Evolutionary conservation across 2,797 vertebrate genomes (phyloP).

Genomic region (Gallirallus australis): DNA sequence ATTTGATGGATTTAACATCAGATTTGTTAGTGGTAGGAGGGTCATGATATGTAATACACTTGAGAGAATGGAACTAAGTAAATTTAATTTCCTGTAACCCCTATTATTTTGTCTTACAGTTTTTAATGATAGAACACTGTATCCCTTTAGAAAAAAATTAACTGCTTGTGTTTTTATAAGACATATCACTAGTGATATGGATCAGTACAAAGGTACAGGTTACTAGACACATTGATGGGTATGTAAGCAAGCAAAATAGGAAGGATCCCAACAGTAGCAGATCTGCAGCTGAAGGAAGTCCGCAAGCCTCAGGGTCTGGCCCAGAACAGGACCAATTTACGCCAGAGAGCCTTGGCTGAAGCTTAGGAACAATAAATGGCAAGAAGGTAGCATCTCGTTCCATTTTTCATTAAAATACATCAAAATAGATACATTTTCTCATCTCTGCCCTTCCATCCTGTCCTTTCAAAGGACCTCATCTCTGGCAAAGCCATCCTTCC

Average conservation of each 20-base stretch:
- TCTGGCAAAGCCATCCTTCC: neutral
- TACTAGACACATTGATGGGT: neutral
- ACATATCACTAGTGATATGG: neutral
- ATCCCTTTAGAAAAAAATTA: neutral
- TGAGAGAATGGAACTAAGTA: constrained; percentile 41
- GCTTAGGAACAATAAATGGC: neutral
- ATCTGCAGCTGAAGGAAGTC: neutral
- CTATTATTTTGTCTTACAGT: constrained; percentile 1
- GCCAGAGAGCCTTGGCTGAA: neutral
- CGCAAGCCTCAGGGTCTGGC: neutral
- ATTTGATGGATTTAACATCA: constrained; percentile 69
- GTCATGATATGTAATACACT: constrained; percentile 30
- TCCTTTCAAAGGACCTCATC: neutral
- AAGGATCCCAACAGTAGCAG: neutral
- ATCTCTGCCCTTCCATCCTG: neutral
- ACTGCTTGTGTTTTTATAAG: neutral
- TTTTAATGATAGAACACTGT: neutral
- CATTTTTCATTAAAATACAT: neutral
- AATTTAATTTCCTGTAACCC: constrained; percentile 60
- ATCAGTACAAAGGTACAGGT: neutral
- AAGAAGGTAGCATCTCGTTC: neutral
- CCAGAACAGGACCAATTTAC: neutral
- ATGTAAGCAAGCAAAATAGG: neutral
- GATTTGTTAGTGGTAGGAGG: constrained; percentile 53
- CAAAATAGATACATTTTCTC: neutral